Conservation (phyloP, 2,888 invertebrate genomes). For the Pseudoips prasinana region DNA sequence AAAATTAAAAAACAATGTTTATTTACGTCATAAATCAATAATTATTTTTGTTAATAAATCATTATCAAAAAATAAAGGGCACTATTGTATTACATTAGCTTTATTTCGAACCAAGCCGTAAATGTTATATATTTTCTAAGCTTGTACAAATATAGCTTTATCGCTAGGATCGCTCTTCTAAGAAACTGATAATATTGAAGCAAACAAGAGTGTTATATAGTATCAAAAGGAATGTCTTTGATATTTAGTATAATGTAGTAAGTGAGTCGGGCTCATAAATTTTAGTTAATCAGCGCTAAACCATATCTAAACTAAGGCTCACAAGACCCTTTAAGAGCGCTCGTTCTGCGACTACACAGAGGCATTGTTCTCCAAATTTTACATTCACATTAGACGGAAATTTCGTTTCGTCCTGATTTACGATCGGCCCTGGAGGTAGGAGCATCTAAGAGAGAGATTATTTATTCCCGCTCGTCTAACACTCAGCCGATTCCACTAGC, state of each 20-base stretch:
- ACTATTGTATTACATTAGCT: too few relatives aligned
- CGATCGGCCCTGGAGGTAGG: constrained; percentile 56
- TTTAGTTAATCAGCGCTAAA: constrained; percentile 47
- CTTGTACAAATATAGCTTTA: too few relatives aligned
- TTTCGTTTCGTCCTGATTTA: constrained; percentile 69
- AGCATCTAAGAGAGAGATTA: constrained; percentile 64
- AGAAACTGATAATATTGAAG: constrained; percentile 8
- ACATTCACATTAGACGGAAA: constrained; percentile 68
- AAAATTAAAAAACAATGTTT: too few relatives aligned
- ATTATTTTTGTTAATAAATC: too few relatives aligned
- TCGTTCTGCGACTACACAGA: constrained; percentile 45
- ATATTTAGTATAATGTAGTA: constrained; percentile 19
- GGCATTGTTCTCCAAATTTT: constrained; percentile 66
- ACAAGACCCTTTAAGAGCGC: constrained; percentile 52
- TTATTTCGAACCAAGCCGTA: too few relatives aligned
- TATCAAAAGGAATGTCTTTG: constrained; percentile 21
- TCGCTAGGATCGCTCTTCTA: too few relatives aligned
- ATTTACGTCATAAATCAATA: too few relatives aligned
- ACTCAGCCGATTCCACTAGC: constrained; percentile 28
- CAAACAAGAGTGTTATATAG: constrained; percentile 13
- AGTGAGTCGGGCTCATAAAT: constrained; percentile 25
- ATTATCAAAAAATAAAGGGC: too few relatives aligned
- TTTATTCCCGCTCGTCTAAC: constrained; percentile 65
- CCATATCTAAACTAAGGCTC: constrained; percentile 53
- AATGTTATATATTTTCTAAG: too few relatives aligned